Evolutionary conservation across 2,888 invertebrate genomes (phyloP), one percentile per base, ranked within the genome.

Genomic region (Rhagonycha fulva): DNA sequence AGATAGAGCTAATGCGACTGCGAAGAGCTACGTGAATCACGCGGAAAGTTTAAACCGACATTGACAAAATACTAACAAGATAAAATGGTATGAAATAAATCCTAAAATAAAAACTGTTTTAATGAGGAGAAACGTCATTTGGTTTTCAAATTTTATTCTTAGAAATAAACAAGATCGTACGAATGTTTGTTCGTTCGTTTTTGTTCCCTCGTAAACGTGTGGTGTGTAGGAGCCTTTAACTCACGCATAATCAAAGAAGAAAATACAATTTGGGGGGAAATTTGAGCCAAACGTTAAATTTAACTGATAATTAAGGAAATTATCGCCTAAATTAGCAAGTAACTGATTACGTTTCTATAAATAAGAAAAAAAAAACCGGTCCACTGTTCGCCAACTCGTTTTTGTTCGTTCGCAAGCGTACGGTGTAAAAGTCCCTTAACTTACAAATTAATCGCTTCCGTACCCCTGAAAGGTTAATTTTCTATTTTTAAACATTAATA

Each of bases 41-140:
- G 28, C 32, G 12, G 60, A 23, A 23, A 66, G 4, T n/a, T 24
- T 14, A 24, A 72, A 32, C 68, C 62, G 75, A 68, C 71, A 69
- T 26, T 72, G 75, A 76, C 69, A 76, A 76, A n/a, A 76, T 68
- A 61, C 23, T 60, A 23, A 60, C 19, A 9, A 47, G 14, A 12
- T 71, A 32, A 32, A 32, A n/a, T n/a, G 28, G n/a, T 10, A 14
- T n/a, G 5, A 67, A n/a, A n/a, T 67, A 9, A 67, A 67, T 24
- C 4, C n/a, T 12, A 67, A 26, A 24, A 26, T 12, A 11, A 24
- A 67, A 24, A 19, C 26, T n/a, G 26, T 26, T 26, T 12, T 32
- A 32, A 32, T 2, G n/a, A n/a, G n/a, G 4, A 32, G 2, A 32
- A 32, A 4, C n/a, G 7, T 7, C n/a, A 4, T 1, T 9, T 9